phyloP scores from a whole-genome alignment of 2,113 vertebrate species.

The Xenotilapia flavipinnis region DNA sequence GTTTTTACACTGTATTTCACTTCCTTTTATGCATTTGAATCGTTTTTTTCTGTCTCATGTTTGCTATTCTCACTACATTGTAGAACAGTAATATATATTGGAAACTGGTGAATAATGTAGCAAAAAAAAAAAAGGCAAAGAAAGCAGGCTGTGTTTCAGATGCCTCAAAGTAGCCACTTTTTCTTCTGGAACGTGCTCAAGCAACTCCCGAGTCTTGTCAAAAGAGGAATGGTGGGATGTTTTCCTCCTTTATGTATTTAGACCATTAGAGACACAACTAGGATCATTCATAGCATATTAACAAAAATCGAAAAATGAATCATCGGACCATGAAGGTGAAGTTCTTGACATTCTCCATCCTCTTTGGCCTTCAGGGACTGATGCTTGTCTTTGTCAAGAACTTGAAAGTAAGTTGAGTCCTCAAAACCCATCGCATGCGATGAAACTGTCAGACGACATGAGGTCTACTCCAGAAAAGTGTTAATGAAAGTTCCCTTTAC shows the following conservation, averaged over 20 bases:
- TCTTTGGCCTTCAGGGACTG: background rate
- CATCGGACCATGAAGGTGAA: background rate
- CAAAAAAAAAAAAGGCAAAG: background rate
- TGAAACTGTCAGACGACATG: background rate
- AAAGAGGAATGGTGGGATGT: background rate
- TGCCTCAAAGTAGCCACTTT: background rate
- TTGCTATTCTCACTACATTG: background rate
- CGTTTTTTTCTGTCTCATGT: background rate
- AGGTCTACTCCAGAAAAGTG: background rate
- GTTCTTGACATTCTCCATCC: background rate
- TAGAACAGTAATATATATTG: background rate
- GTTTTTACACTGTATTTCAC: background rate
- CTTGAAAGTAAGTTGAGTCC: background rate
- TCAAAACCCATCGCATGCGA: fast-evolving
- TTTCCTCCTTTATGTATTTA: background rate
- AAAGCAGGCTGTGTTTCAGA: background rate
- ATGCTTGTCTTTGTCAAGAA: background rate
- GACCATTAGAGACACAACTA: background rate
- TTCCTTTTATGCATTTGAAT: background rate
- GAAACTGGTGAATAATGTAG: background rate
- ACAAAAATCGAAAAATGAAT: background rate
- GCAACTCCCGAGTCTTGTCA: background rate
- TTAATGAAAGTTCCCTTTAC: background rate
- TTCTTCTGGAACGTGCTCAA: background rate
- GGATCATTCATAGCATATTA: background rate